Base-by-base conservation (phyloP, 2,113 vertebrate species). In the Bostrychus sinensis region DNA sequence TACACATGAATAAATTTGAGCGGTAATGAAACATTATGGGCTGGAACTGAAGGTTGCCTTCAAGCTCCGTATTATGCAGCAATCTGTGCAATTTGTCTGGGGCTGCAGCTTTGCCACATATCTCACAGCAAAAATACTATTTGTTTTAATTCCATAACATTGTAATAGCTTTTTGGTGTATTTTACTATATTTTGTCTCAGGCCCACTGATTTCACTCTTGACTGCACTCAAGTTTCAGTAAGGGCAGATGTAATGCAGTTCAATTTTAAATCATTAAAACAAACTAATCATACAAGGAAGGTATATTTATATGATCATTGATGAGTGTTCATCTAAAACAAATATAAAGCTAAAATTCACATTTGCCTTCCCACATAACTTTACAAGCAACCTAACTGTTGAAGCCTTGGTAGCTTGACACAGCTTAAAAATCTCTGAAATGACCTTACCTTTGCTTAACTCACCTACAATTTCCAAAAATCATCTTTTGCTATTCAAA, bases 1-100 rank as follows among this genome's bases (percentile, higher is more conserved):
- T 72, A 82, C 68, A 83, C 73, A 83, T 46, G 85, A 81, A 84
- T 83, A 89, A 72, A 88, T 87, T 51, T 55, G 22, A 71, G 81
- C 51, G 11, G 38, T 87, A 91, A 89, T 89, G 71, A 60, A 88
- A 81, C 71, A 81, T 81, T 67, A 53, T 83, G 73, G 66, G 53
- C 75, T 82, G 34, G 50, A 71, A 86, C 79, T 66, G 39, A 34
- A 37, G 72, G 8, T 59, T 83, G 56, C 89, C 75, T 79, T 20
- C 26, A 41, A 67, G 78, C 16, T 37, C 56, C n/a, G 51, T 66
- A 87, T 88, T 85, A 88, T 83, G 75, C 66, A 78, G 77, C 66
- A 62, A 55, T 88, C 43, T 73, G 72, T 51, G 56, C 30, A 60
- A 62, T 51, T 30, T 67, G 59, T 72, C 68, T 80, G 74, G 77